Conservation (phyloP, 2,797 vertebrate genomes). For the Sebastes baramenuke region DNA sequence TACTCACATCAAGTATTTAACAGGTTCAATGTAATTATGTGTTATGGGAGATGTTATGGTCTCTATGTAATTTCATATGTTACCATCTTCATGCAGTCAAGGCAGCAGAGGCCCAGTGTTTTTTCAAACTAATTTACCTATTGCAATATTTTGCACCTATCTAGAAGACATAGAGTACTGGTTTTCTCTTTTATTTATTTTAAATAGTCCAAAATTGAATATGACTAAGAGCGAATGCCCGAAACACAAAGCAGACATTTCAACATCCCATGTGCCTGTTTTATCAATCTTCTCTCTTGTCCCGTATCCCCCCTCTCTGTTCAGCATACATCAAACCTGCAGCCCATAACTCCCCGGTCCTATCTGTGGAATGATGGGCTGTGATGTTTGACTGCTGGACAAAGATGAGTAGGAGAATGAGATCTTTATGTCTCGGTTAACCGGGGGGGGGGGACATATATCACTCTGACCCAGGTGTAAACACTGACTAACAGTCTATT, state of each 20-base stretch:
- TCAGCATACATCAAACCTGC: conserved; percentile 15
- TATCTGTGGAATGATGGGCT: conserved; percentile 18
- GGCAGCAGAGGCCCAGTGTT: not conserved
- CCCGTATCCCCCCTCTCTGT: not conserved
- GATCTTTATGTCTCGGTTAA: conserved; percentile 50
- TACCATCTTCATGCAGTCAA: not conserved
- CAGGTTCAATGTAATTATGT: not conserved
- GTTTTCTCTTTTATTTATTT: not conserved
- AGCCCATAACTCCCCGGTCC: conserved; percentile 19
- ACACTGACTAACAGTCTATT: conserved; percentile 58
- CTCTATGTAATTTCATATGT: not conserved
- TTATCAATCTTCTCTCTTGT: conserved; percentile 11
- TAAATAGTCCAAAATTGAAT: not conserved
- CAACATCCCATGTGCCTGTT: not conserved
- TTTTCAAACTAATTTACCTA: not conserved
- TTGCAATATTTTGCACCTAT: not conserved
- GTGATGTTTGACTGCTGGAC: conserved; percentile 32
- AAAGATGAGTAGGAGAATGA: conserved; percentile 31
- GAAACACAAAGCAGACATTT: not conserved
- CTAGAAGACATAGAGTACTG: not conserved
- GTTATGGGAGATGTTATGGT: not conserved
- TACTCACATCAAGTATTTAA: not conserved
- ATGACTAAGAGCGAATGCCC: not conserved
- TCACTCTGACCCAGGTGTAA: conserved; percentile 56
- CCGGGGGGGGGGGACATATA: conserved; percentile 29